Percentiles rank a stretch among this genome's conserved stretches.
Conservation (phyloP, 1,140 invertebrate genomes). For the Papilio aristodemus region DNA sequence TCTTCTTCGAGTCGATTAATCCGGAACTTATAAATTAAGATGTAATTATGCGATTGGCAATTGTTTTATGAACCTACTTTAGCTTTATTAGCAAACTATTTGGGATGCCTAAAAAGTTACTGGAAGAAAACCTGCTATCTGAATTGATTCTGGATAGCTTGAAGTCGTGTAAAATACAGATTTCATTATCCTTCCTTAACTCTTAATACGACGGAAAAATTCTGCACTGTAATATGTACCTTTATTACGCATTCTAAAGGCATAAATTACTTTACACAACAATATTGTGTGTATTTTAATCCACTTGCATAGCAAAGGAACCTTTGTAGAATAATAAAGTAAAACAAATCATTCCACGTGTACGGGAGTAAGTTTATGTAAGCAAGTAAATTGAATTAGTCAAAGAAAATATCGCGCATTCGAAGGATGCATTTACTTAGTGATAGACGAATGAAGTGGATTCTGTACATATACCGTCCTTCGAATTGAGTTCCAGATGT, state of each 20-base stretch:
- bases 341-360: background rate
- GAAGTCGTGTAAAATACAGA: no score
- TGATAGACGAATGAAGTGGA: conserved; percentile 1
- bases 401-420: conserved; percentile 11
- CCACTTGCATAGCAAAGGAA: background rate
- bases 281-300: background rate
- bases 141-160: no score
- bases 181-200: no score
- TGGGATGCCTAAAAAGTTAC: no score
- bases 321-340: background rate
- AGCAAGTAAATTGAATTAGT: conserved; percentile 17
- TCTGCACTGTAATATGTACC: background rate
- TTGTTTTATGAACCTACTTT: no score
- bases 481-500: background rate
- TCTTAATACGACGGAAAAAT: no score
- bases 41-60: no score
- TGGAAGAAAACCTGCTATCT: no score
- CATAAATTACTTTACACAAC: background rate
- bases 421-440: background rate
- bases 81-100: no score
- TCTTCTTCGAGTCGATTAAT: no score
- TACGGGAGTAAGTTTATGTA: no score
- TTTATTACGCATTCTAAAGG: background rate
- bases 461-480: background rate
- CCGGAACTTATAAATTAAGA: no score